Base-by-base conservation (phyloP, 2,113 vertebrate species). In the Chlamydotis undulata region DNA sequence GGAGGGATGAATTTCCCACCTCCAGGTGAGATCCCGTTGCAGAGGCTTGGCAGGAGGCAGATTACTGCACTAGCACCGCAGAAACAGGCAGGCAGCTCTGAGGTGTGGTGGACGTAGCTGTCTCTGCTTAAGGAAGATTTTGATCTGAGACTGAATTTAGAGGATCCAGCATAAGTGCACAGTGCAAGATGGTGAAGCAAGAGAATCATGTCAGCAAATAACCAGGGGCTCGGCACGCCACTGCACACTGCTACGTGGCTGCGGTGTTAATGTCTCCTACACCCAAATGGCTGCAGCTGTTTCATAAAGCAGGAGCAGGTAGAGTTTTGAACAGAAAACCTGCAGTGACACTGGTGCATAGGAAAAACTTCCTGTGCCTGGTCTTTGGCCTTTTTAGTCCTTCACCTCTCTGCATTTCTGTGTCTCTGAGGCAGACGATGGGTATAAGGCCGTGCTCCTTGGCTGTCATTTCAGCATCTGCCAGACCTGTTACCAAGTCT, bases 231-330 rank as follows among this genome's bases (percentile, higher is more conserved):
- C 53, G 68, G 78, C 18, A 2, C n/a, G 18, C 14, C 52, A 7
- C 22, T 35, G 3, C n/a, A 17, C 8, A 5, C 26, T 53, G 61
- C 43, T 76, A 0, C 0, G 0, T 56, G 75, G 31, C 90, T 49
- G 33, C 47, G 55, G 23, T 24, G 28, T 29, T 64, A 60, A 2
- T 47, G 16, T 28, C 37, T 59, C 33, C 71, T n/a, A 25, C 25
- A 4, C 16, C 2, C 1, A 73, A 83, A 81, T 7, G 29, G 12
- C 18, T 77, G 43, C 70, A 83, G 26, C 21, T 14, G 7, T 29
- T 55, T 74, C 29, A 10, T 16, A 7, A 55, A 82, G 73, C 22
- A 4, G 25, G 50, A 49, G 28, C 4, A 75, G 31, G 19, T 8
- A 29, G 29, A 19, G 12, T 43, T 81, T 41, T 56, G 52, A 83